Conservation (phyloP, 2,113 vertebrate genomes). For the Spermophilus dauricus region DNA sequence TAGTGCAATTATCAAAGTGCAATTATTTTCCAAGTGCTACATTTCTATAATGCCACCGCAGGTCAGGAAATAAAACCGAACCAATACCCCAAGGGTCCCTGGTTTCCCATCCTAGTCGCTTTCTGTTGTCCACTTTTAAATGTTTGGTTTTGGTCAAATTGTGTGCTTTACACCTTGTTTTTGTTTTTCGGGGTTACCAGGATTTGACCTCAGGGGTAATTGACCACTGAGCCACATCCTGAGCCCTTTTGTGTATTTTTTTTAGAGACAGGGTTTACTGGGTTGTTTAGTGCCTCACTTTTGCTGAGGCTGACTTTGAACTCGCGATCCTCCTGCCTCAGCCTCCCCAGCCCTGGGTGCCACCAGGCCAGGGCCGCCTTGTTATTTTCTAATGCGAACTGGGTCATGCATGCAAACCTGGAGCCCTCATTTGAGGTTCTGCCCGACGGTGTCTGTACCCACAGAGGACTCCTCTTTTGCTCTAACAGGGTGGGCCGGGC, state of each 20-base stretch:
- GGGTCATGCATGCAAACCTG: background rate
- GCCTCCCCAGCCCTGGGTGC: no score
- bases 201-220: no score
- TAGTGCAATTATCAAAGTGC: fast-evolving
- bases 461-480: background rate
- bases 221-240: no score
- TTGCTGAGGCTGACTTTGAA: no score
- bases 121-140: background rate
- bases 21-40: fast-evolving
- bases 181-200: no score
- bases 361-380: background rate
- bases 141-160: background rate
- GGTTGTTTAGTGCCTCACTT: no score
- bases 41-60: fast-evolving
- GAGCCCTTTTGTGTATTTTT: no score
- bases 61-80: background rate
- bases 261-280: no score
- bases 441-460: background rate
- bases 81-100: fast-evolving
- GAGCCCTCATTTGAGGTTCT: background rate
- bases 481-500: no score
- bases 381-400: background rate
- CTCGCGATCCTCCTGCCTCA: no score
- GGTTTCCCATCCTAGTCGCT: background rate
- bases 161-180: no score